Conservation (phyloP, 2,113 vertebrate species). For the Zootoca vivipara region DNA sequence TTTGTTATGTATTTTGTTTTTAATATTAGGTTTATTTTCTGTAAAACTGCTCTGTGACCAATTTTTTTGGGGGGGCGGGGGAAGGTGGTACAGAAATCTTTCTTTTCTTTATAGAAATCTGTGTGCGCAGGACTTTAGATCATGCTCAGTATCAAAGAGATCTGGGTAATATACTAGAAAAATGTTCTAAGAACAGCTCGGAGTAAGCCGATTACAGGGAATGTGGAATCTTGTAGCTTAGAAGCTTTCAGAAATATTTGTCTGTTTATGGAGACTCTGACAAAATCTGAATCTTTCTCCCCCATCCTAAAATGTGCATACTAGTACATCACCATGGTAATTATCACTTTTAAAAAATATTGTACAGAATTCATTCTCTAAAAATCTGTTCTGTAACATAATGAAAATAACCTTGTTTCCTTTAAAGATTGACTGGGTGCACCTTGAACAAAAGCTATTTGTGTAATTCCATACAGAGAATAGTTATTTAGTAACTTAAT, state of each 20-base stretch:
- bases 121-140: neutral
- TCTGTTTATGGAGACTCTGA: neutral
- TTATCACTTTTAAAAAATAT: neutral
- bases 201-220: neutral
- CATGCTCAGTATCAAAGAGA: neutral
- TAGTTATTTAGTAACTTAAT: neutral
- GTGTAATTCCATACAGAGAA: neutral
- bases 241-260: neutral
- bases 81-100: too few species aligned
- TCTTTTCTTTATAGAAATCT: neutral
- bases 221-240: neutral
- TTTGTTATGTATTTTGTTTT: too few species aligned
- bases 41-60: too few species aligned
- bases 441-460: neutral
- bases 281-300: neutral
- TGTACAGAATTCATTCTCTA: neutral
- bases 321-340: neutral
- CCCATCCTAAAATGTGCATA: neutral
- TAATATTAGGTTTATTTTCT: too few species aligned
- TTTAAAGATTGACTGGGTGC: neutral
- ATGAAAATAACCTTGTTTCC: neutral
- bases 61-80: too few species aligned
- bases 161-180: neutral
- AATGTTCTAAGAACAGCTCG: neutral
- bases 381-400: conserved; percentile 1